A percentile compares a stretch with the other conserved stretches of the same genome.
phyloP scores from a whole-genome alignment of 2,888 invertebrate genomes.

The Drepanosiphum platanoidis region DNA sequence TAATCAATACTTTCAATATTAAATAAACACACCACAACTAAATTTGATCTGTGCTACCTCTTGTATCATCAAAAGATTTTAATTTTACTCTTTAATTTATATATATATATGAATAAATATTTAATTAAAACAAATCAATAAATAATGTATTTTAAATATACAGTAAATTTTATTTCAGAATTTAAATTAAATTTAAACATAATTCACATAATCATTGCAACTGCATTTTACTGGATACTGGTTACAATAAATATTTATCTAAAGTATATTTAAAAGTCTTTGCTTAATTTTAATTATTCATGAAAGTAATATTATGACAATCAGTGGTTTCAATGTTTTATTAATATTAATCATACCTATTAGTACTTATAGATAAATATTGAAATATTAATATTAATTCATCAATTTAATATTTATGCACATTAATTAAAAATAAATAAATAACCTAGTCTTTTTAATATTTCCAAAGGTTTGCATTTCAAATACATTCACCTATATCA shows the following conservation, averaged over 20 bases:
- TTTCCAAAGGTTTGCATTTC: not conserved
- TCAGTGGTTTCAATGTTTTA: not conserved
- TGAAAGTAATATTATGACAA: slow-evolving; percentile 33
- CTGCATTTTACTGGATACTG: not conserved
- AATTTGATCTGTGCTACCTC: no score
- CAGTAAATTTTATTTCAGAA: not conserved
- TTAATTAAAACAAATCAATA: no score
- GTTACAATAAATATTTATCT: not conserved
- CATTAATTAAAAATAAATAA: not conserved
- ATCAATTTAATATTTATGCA: not conserved
- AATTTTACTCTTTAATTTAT: not conserved
- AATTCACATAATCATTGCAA: not conserved
- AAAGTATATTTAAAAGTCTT: no score
- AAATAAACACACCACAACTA: no score
- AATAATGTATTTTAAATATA: not conserved
- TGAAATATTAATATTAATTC: not conserved
- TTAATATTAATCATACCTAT: not conserved
- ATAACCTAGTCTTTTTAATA: not conserved
- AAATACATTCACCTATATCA: not conserved
- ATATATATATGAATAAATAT: not conserved
- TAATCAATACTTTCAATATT: no score
- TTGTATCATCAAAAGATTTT: no score
- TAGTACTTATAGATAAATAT: not conserved
- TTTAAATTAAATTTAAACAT: slow-evolving; percentile 13
- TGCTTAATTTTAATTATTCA: no score